phyloP scores from a whole-genome alignment of 2,797 vertebrate species.

The Tauraco hartlaubi region DNA sequence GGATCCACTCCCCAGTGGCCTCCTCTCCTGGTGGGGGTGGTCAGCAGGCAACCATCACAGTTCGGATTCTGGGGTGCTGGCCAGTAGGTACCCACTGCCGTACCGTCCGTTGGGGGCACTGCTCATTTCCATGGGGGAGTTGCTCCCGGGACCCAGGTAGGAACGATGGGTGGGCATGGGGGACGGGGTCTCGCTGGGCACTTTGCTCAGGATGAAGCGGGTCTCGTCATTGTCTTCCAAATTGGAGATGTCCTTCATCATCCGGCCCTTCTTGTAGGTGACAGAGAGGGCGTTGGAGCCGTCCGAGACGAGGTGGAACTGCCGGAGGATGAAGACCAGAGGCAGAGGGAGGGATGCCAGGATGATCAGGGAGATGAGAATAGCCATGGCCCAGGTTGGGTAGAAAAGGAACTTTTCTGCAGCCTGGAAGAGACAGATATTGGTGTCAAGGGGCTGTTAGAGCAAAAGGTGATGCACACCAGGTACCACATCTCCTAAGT shows the following conservation, averaged over 20 bases:
- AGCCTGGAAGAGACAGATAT: slow-evolving; percentile 79
- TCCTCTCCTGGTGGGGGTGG: slow-evolving; percentile 39
- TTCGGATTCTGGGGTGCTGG: slow-evolving; percentile 89
- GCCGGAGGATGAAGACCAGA: slow-evolving; percentile 89
- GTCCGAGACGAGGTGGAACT: slow-evolving; percentile 92
- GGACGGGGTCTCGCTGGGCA: slow-evolving; percentile 91
- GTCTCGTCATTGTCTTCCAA: slow-evolving; percentile 96
- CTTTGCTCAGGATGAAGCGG: slow-evolving; percentile 96
- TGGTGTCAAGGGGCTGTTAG: rapidly evolving
- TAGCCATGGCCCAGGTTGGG: slow-evolving; percentile 92
- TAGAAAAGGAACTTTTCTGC: slow-evolving; percentile 91
- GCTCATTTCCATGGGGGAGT: slow-evolving; percentile 90
- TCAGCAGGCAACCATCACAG: slow-evolving; percentile 78
- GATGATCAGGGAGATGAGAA: slow-evolving; percentile 91
- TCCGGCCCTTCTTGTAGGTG: slow-evolving; percentile 94
- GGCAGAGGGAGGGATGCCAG: slow-evolving; percentile 93
- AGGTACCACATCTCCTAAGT: rapidly evolving
- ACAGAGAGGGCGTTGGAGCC: slow-evolving; percentile 97
- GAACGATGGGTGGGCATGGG: slow-evolving; percentile 95
- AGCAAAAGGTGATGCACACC: neutral
- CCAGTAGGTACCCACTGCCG: slow-evolving; percentile 92
- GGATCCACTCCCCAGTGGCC: slow-evolving; percentile 44
- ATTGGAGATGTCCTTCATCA: slow-evolving; percentile 98
- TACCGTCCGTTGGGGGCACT: slow-evolving; percentile 92
- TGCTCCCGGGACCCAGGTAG: slow-evolving; percentile 92